These are phyloP conservation scores for Cryptocephalus primarius DNA, from an alignment of 2,888 invertebrate species.

Conservation along the genomic window DNA sequence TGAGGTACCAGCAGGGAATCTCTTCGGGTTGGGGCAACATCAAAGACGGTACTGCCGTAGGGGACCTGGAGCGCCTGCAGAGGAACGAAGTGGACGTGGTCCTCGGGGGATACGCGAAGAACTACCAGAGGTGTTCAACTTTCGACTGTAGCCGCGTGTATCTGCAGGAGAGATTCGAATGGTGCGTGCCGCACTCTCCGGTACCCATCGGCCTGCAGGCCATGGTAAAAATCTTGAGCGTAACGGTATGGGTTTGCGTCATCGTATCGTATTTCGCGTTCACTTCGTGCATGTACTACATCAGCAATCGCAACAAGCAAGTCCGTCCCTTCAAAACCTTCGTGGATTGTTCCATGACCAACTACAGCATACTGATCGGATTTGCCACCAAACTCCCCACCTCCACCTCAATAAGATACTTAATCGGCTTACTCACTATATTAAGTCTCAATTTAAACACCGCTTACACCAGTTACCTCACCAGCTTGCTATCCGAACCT, in stretches of 20 bases:
- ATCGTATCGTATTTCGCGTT: conserved; percentile 4
- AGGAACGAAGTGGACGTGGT: conserved; percentile 24
- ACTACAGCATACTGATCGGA: conserved; percentile 16
- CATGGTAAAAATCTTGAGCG: conserved; percentile 8
- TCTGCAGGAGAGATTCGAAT: conserved; percentile 26
- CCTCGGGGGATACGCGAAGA: conserved; percentile 28
- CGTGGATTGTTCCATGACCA: conserved; percentile 11
- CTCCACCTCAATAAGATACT: conserved; percentile 13
- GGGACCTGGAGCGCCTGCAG: conserved; percentile 20
- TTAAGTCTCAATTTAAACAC: conserved; percentile 20
- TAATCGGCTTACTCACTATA: conserved; percentile 18
- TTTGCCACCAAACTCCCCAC: conserved; percentile 17
- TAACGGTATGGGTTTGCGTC: conserved; percentile 7
- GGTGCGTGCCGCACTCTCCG: conserved; percentile 30
- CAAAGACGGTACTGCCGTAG: conserved; percentile 19
- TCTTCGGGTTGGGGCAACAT: conserved; percentile 10
- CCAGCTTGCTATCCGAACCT: conserved; percentile 21
- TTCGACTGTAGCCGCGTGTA: conserved; percentile 28
- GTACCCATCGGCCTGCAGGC: conserved; percentile 7
- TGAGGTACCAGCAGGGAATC: conserved; percentile 10
- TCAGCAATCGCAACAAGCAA: conserved; percentile 7
- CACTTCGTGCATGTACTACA: conserved; percentile 7
- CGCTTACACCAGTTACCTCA: conserved; percentile 21
- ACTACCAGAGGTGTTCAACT: conserved; percentile 16
- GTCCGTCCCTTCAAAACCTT: conserved; percentile 6